Conservation (phyloP, 2,888 invertebrate genomes). For the Lordiphosa andalusiaca region DNA sequence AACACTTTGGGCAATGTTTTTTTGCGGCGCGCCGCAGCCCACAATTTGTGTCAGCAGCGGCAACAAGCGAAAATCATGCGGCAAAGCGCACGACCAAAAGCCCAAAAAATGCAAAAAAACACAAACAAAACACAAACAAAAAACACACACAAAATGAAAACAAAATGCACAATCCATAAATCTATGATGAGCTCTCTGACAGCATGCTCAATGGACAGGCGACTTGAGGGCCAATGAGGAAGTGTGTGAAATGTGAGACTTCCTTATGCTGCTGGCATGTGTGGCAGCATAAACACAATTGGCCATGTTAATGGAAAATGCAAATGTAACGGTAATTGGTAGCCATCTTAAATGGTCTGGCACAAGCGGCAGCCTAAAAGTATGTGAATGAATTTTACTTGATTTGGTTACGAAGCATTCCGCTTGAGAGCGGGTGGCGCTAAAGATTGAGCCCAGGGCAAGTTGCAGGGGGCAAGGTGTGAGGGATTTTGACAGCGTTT, state of each 20-base stretch:
- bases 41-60: constrained; percentile 63
- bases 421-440: no score
- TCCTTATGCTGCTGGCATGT: constrained; percentile 59
- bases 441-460: no score
- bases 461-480: no score
- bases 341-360: no score
- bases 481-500: no score
- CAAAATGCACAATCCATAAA: constrained; percentile 30
- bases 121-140: no score
- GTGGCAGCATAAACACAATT: constrained; percentile 38
- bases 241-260: constrained; percentile 52
- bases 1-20: constrained; percentile 66
- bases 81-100: constrained; percentile 51
- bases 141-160: neutral
- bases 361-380: no score
- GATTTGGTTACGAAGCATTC: no score
- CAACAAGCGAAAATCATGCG: constrained; percentile 58
- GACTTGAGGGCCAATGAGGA: constrained; percentile 46
- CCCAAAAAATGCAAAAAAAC: constrained; percentile 10
- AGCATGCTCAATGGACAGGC: constrained; percentile 27
- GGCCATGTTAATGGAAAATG: no score
- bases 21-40: constrained; percentile 64
- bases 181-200: constrained; percentile 39
- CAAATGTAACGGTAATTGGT: no score
- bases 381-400: no score